Evolutionary conservation across 2,888 invertebrate species (phyloP).

Genomic region (Amphipyra berbera): DNA sequence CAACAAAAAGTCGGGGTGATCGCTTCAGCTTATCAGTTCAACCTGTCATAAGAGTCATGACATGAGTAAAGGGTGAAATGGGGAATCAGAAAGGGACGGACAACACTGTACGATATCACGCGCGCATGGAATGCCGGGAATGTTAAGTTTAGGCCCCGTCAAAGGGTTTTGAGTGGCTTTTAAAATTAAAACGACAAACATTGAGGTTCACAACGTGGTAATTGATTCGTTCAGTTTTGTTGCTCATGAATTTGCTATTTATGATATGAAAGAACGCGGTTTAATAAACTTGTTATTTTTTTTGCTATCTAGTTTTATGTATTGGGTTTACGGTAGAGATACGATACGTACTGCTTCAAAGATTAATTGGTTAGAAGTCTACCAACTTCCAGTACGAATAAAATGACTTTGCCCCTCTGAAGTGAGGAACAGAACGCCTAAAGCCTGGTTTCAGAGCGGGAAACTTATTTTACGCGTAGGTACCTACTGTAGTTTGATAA

Average conservation of each 20-base stretch:
- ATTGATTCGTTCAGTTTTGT: constrained; percentile 74
- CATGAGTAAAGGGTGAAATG: constrained; percentile 69
- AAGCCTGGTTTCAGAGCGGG: too few species aligned
- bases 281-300: background rate
- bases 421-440: too few species aligned
- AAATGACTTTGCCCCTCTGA: too few species aligned
- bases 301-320: background rate
- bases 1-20: constrained; percentile 25
- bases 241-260: constrained; percentile 50
- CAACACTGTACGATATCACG: constrained; percentile 72
- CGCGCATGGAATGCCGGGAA: constrained; percentile 80
- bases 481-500: too few species aligned
- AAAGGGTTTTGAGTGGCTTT: constrained; percentile 83
- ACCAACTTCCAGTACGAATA: too few species aligned
- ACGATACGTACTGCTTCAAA: too few species aligned
- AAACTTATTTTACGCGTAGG: too few species aligned
- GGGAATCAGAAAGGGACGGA: constrained; percentile 70
- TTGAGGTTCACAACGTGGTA: constrained; percentile 72
- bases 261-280: background rate
- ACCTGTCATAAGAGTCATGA: constrained; percentile 60
- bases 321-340: background rate
- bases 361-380: too few species aligned
- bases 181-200: constrained; percentile 87
- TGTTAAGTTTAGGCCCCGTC: constrained; percentile 80
- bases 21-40: constrained; percentile 70